These are phyloP conservation scores for Eleginops maclovinus DNA, from an alignment of 2,113 vertebrate genomes.

Conservation along the genomic window DNA sequence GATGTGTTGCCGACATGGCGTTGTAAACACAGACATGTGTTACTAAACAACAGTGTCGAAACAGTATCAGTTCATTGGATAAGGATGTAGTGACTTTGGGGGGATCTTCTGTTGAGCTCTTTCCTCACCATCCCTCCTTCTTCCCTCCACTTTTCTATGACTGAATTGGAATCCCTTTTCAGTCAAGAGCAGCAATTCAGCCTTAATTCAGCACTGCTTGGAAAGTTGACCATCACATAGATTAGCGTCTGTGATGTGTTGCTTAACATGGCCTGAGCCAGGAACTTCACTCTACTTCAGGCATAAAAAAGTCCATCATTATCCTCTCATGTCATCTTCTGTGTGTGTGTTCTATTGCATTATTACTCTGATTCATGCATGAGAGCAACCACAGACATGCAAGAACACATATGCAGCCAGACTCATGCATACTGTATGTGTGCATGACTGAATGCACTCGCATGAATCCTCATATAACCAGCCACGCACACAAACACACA, in stretches of 20 bases:
- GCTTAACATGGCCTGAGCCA: slow-evolving; percentile 25
- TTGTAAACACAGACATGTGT: slow-evolving; percentile 30
- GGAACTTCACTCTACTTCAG: slow-evolving; percentile 25
- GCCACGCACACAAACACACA: neutral
- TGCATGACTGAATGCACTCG: slow-evolving; percentile 38
- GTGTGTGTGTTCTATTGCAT: slow-evolving; percentile 9
- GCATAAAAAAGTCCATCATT: slow-evolving; percentile 39
- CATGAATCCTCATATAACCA: slow-evolving; percentile 10
- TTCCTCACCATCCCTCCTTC: neutral
- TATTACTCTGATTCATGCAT: slow-evolving; percentile 20
- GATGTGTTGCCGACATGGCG: slow-evolving; percentile 13
- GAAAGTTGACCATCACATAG: slow-evolving; percentile 63
- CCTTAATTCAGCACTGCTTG: slow-evolving; percentile 62
- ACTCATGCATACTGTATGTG: slow-evolving; percentile 7
- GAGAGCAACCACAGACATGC: slow-evolving; percentile 19
- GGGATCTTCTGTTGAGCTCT: slow-evolving; percentile 2
- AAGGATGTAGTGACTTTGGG: neutral
- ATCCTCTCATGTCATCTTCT: slow-evolving; percentile 27
- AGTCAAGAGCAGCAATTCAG: slow-evolving; percentile 14
- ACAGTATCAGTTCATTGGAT: slow-evolving; percentile 5
- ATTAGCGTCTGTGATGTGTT: slow-evolving; percentile 62
- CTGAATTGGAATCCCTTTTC: slow-evolving; percentile 22
- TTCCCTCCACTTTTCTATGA: neutral
- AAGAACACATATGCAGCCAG: slow-evolving; percentile 20
- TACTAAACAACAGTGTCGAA: slow-evolving; percentile 1